Base-by-base conservation (phyloP, 2,888 invertebrate species). In the Dryococelus australis region DNA sequence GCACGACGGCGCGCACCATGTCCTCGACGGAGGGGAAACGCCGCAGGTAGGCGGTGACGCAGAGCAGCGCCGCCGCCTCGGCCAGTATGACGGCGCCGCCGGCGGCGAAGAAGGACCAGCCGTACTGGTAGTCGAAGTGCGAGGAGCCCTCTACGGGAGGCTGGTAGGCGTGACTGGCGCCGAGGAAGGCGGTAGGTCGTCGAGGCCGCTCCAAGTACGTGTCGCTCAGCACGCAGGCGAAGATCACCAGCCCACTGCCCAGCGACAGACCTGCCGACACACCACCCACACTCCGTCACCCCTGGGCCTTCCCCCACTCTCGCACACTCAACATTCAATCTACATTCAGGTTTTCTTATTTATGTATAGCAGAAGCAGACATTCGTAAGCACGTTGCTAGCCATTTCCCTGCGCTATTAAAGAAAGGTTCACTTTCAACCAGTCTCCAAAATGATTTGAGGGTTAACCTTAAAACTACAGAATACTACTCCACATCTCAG, bases 51-150 rank as follows among this genome's bases (percentile, higher is more conserved):
- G 94, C 94, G 6, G 94, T 93, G 88, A 95, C 93, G 86, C 94
- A 94, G 89, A 94, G 92, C 26, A 94, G 93, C 0, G 94, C 94
- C 12, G 94, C 94, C 89, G 94, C 91, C 91, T 94, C 94, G n/a
- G 94, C 93, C 91, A 94, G 92, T 89, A 94, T 93, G 90, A 95
- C 93, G 86, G 95, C 94, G 86, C 94, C 92, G 78, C 94, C 94
- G 13, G 95, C 95, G 79, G 94, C 93, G 91, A 95, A 94, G 90
- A 95, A 94, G 89, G 95, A 94, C 95, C 95, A 95, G 84, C 95
- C 95, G 91, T 95, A 95, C 86, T 93, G 93, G 91, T 94, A 94
- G 90, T 92, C 90, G 85, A 89, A 88, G 47, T 6, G 47, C 51
- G 86, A 79, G 86, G 84, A 86, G 26, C 79, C 78, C 28, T 86